Evolutionary conservation across 2,113 vertebrate species (phyloP), one percentile per base, ranked within the genome.

Genomic region (Perognathus longimembris): DNA sequence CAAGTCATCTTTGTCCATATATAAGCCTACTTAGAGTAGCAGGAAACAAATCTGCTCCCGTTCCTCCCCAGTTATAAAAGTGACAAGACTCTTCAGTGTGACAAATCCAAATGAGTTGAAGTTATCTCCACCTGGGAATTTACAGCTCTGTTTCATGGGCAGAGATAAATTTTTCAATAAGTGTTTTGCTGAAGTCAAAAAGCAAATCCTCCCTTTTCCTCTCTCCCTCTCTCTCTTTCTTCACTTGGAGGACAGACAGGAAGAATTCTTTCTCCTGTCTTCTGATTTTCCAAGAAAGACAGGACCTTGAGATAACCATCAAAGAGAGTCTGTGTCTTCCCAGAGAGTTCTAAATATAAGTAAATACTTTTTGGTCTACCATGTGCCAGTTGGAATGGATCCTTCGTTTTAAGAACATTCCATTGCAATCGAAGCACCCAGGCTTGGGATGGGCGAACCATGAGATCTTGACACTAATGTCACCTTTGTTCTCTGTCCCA

Each of bases 131-230:
- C 94, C 1, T 94, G 91, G 81, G 88, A 93, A 82, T 86, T 69
- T 89, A 76, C 38, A 91, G 74, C 18, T 64, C 70, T 96, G 95
- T 59, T 93, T 97, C 93, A 94, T 95, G 95, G 96, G 96, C 45
- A 92, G 76, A 97, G 91, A 97, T 95, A 97, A 96, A 95, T 97
- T 98, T 98, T 97, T 96, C 96, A 97, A 61, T 79, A 96, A 97
- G 97, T 3, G 59, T 95, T 42, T 5, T 90, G 69, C 18, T n/a
- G 79, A 70, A 64, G 18, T 90, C 75, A 96, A 93, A 77, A 92
- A 96, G 18, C 15, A 20, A 97, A 97, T 50, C 66, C 86, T 97
- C 82, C 57, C 63, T 91, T 85, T 88, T n/a, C n/a, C 80, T 15
- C 8, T 7, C 2, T 85, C 79, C 34, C 59, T 95, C 89, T 5